Conservation (phyloP, 2,797 vertebrate genomes). For the Rhincodon typus region DNA sequence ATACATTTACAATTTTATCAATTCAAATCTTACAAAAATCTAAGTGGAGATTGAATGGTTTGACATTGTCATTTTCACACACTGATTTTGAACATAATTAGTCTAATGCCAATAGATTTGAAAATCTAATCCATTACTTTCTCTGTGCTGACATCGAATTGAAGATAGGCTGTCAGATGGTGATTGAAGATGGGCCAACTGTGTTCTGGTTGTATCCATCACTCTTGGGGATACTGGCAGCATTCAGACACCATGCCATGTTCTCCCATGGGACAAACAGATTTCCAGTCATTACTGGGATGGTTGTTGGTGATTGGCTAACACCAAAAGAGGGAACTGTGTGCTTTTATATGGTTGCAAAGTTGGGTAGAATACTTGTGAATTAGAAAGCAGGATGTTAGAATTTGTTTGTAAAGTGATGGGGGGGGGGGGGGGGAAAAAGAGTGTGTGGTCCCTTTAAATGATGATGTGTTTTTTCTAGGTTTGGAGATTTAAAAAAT, state of each 20-base stretch:
- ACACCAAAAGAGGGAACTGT: neutral
- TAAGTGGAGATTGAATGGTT: neutral
- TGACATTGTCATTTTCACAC: neutral
- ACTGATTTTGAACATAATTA: neutral
- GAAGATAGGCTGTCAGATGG: neutral
- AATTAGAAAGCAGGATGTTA: too few relatives aligned
- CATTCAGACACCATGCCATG: neutral
- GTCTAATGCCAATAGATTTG: neutral
- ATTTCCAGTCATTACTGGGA: neutral
- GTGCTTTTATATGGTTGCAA: neutral
- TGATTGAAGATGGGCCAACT: neutral
- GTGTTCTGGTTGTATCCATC: neutral
- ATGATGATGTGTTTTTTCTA: too few relatives aligned
- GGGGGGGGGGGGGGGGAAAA: too few relatives aligned
- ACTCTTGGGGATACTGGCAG: neutral
- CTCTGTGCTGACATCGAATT: neutral
- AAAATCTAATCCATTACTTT: neutral
- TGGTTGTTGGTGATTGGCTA: neutral
- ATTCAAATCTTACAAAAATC: neutral
- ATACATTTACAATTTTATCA: neutral
- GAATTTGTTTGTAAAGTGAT: too few relatives aligned
- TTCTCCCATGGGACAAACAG: neutral
- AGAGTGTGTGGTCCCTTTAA: too few relatives aligned
- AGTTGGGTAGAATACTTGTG: too few relatives aligned
- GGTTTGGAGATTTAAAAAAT: too few relatives aligned